These are phyloP conservation scores for Botia almorhae DNA, from an alignment of 2,797 vertebrate genomes.

Conservation along the genomic window DNA sequence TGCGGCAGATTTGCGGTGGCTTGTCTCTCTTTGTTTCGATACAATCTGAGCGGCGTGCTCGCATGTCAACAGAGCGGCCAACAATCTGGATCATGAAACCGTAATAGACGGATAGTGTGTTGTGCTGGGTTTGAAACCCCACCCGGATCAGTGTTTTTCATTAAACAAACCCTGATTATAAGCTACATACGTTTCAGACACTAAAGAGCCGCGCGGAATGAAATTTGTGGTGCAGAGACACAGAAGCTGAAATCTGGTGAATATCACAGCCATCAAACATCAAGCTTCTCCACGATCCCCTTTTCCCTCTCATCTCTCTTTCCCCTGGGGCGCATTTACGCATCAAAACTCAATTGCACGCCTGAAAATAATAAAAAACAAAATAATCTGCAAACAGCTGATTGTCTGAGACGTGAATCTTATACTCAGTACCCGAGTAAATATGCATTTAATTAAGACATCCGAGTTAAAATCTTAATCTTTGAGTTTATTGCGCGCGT, in stretches of 20 bases:
- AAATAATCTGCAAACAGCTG: slow-evolving; percentile 23
- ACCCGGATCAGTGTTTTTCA: background rate
- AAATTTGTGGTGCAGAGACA: background rate
- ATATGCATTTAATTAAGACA: background rate
- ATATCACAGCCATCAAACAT: background rate
- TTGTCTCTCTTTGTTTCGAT: slow-evolving; percentile 11
- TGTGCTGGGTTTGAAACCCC: background rate
- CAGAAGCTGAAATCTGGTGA: slow-evolving; percentile 8
- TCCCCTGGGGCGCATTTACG: background rate
- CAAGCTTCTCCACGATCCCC: background rate
- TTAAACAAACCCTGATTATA: background rate
- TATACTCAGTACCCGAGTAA: background rate
- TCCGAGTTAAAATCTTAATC: background rate
- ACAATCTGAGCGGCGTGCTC: slow-evolving; percentile 52
- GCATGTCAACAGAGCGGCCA: slow-evolving; percentile 43
- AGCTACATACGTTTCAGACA: background rate
- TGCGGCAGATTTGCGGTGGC: slow-evolving; percentile 20
- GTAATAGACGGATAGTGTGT: background rate
- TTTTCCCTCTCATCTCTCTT: background rate
- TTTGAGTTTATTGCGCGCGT: background rate
- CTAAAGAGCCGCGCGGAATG: background rate
- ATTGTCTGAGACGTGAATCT: background rate
- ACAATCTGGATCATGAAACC: background rate
- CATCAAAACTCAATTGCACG: slow-evolving; percentile 2
- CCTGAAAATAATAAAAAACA: slow-evolving; percentile 1